phyloP scores from a whole-genome alignment of 2,888 invertebrate genomes.

The Campaea margaritaria region DNA sequence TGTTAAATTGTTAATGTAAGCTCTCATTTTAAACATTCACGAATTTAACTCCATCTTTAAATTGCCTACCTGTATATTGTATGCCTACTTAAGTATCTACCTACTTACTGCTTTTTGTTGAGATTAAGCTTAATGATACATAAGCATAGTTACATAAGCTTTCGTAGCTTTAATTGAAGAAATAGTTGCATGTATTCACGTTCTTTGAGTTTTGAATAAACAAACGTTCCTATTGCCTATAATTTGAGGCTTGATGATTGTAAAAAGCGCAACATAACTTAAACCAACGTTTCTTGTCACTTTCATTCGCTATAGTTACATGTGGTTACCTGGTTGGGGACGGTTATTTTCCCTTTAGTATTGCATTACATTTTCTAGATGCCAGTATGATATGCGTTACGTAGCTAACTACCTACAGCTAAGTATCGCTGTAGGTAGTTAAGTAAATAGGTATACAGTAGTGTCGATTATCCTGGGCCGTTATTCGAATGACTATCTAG shows the following conservation, averaged over 20 bases:
- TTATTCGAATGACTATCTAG: too few species aligned
- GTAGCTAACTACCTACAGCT: neutral
- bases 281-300: conserved; percentile 18
- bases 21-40: conserved; percentile 36
- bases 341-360: conserved; percentile 23
- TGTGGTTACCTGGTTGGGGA: conserved; percentile 21
- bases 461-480: too few species aligned
- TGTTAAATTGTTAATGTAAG: conserved; percentile 42
- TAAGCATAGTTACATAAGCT: conserved; percentile 17
- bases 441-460: neutral
- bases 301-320: conserved; percentile 29
- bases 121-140: conserved; percentile 10
- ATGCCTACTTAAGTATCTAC: neutral
- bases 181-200: conserved; percentile 4
- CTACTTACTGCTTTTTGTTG: conserved; percentile 4
- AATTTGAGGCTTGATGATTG: conserved; percentile 18
- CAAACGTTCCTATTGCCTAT: conserved; percentile 14
- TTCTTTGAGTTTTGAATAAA: conserved; percentile 13
- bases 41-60: conserved; percentile 5
- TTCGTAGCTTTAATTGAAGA: conserved; percentile 19
- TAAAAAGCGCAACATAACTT: conserved; percentile 18
- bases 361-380: conserved; percentile 19
- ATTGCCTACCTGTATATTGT: conserved; percentile 23
- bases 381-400: neutral
- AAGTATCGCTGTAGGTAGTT: neutral